Base-by-base conservation (phyloP, 2,797 vertebrate species). In the Eleutherodactylus coqui region DNA sequence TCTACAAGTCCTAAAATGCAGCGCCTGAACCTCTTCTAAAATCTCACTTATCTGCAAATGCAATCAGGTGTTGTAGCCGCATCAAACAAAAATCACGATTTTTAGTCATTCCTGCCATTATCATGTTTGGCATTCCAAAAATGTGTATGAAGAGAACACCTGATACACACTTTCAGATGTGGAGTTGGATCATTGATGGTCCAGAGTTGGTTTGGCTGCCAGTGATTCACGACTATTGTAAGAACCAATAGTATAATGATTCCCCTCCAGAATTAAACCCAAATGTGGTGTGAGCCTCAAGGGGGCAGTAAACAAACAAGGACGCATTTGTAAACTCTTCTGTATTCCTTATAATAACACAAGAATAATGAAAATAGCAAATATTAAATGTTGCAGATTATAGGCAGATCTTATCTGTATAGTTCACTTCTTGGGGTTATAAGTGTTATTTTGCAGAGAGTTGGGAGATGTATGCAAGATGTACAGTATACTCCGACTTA, bases 401-500 rank as follows among this genome's bases (percentile, higher is more conserved):
- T 58, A 58, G 19, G 27, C 21, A 27, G 5, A 79, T 11, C 10
- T 2, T 55, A 38, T 24, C 51, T 27, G 11, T 34, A 14, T 36
- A 58, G 2, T 36, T 36, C 10, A 36, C 34, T 32, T 77, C 38
- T 58, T 58, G 11, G 27, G 21, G 19, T 72, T 38, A 72, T 2
- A 64, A 64, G 16, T 64, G 13, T 24, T 21, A 64, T 77, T 53
- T 69, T 41, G 5, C 24, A 67, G 13, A 70, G n/a, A 38, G 16
- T 41, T 72, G 21, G 60, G 49, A 83, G 41, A 32, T 75, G 32
- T 17, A 85, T 85, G 53, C 13, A 70, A 29, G 21, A 4, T 47
- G 24, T 51, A n/a, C 6, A 69, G 0, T 36, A 69, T 51, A 53
- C 6, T 21, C 24, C 24, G 21, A 34, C 19, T 24, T 49, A n/a